These are phyloP conservation scores for Microtus ochrogaster DNA, from an alignment of 2,113 vertebrate genomes.

Conservation along the genomic window DNA sequence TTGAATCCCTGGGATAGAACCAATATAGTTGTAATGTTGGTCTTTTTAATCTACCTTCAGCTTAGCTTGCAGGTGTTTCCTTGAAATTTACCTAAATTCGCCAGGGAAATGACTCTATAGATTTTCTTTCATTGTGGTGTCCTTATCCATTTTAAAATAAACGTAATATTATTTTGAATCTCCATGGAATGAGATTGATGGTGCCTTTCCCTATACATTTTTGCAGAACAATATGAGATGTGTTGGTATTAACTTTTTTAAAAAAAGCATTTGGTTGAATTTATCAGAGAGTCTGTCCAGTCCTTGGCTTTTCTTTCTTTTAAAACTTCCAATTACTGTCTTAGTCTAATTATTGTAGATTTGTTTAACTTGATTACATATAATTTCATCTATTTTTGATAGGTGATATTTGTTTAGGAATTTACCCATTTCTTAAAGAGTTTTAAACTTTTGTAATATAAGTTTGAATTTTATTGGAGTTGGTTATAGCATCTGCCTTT, in stretches of 20 bases:
- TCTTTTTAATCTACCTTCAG: background rate
- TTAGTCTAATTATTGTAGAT: background rate
- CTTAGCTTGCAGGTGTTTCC: background rate
- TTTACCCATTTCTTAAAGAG: background rate
- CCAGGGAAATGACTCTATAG: background rate
- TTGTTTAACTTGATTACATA: background rate
- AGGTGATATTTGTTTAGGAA: background rate
- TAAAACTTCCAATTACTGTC: background rate
- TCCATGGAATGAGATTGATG: background rate
- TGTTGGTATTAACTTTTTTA: background rate
- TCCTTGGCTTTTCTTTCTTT: background rate
- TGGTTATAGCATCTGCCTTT: background rate
- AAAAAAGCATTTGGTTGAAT: background rate
- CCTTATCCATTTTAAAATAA: background rate
- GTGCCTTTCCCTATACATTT: background rate
- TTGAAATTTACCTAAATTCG: background rate
- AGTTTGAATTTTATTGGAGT: background rate
- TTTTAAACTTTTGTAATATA: background rate
- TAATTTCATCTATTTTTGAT: background rate
- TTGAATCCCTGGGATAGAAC: background rate
- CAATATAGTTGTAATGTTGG: background rate
- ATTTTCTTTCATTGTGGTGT: background rate
- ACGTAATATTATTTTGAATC: background rate
- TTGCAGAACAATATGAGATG: background rate
- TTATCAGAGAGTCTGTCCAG: background rate